Conservation (phyloP, 37 sponge, comb jelly and placozoan genomes). For the Halichondria panicea region DNA sequence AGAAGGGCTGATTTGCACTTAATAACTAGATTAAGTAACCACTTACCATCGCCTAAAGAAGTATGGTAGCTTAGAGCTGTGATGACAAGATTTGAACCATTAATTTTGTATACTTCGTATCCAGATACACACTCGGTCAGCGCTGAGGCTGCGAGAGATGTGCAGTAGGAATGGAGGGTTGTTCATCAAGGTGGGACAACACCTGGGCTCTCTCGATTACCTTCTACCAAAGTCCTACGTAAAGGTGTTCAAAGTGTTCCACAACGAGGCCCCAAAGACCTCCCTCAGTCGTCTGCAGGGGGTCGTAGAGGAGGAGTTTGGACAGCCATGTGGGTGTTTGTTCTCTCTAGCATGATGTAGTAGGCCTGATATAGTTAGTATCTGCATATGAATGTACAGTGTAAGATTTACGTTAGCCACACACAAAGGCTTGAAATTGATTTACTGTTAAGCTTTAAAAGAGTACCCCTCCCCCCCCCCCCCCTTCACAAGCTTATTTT, state of each 20-base stretch:
- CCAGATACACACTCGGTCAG: conserved; percentile 79
- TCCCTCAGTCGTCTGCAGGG: conserved; percentile 51
- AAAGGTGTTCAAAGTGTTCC: conserved; percentile 84
- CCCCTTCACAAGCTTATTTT: neutral
- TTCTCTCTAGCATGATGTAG: neutral
- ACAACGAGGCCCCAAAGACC: conserved; percentile 81
- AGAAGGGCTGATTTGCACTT: neutral
- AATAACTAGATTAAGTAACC: neutral
- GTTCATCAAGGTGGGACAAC: conserved; percentile 94
- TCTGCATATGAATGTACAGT: no score
- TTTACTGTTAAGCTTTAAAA: no score
- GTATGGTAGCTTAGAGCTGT: neutral
- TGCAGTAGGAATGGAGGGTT: conserved; percentile 87
- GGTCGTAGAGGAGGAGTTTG: conserved; percentile 79
- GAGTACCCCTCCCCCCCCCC: neutral
- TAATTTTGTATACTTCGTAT: neutral
- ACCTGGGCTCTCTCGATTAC: conserved; percentile 90
- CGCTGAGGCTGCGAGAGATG: conserved; percentile 62
- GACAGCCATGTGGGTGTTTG: conserved; percentile 29
- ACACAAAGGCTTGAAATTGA: no score
- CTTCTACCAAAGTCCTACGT: conserved; percentile 89
- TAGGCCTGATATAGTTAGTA: neutral
- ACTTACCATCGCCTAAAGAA: neutral
- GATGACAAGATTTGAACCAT: neutral
- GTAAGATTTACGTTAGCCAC: no score